Evolutionary conservation across 2,797 vertebrate species (phyloP).

Genomic region (Myotis daubentonii): DNA sequence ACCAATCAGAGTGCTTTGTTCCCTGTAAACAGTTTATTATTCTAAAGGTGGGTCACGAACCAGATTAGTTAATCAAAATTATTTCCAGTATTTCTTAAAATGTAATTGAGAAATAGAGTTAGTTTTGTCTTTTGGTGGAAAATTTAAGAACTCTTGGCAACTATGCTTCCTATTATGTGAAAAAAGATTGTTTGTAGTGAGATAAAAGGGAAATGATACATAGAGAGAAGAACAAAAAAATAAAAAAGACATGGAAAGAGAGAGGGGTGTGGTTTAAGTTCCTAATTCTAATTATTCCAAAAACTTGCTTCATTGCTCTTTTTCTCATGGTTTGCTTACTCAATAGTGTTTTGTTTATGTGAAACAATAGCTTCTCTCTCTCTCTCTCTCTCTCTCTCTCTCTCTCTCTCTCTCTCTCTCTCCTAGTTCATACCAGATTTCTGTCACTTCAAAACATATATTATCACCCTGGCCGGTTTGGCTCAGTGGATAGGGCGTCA

Average conservation of each 20-base stretch:
- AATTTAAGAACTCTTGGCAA: not conserved
- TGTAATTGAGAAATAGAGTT: conserved; percentile 29
- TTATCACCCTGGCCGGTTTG: not conserved
- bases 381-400: not conserved
- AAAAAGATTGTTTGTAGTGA: not conserved
- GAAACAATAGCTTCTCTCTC: not conserved
- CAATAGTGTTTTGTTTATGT: not conserved
- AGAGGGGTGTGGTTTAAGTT: not conserved
- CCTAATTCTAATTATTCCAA: not conserved
- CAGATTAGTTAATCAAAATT: not conserved
- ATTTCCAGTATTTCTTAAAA: conserved; percentile 3
- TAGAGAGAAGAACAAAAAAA: not conserved
- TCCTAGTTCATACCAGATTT: not conserved
- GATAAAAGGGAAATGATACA: not conserved
- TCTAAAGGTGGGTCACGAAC: not conserved
- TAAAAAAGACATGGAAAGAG: not conserved
- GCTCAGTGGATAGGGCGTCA: too few species aligned
- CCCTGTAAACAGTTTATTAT: not conserved
- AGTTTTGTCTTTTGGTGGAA: not conserved
- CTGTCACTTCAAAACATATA: not conserved
- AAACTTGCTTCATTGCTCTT: not conserved
- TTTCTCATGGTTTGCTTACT: not conserved
- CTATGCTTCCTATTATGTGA: not conserved
- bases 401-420: not conserved
- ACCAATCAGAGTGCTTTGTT: not conserved